Evolutionary conservation across 1,140 invertebrate species (phyloP), one percentile per base, ranked within the genome.

Genomic region (Zaprionus tsacasi): DNA sequence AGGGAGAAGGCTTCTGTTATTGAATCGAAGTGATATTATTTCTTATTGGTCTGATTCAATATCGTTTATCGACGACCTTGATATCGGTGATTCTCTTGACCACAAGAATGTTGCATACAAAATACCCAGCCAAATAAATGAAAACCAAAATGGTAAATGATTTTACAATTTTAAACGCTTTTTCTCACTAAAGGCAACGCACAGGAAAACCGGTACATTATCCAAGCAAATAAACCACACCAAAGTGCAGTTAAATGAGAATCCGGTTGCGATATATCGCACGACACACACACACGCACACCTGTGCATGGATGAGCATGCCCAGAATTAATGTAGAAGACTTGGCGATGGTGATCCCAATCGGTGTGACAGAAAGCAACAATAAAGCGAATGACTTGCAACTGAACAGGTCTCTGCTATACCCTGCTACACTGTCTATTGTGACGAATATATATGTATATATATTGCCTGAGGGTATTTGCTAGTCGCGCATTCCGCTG

Each of bases 211-310:
- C 81, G 72, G 80, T 80, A 61, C 63, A 64, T 36, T 58, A 60
- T 35, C 10, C 74, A 66, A 64, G 36, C 73, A 80, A 72, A 82
- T 54, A 81, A 81, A 83, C 56, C 30, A 67, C 76, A 77, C 35
- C 50, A 81, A 81, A 85, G 78, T 83, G 81, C 78, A 85, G 81
- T 83, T 85, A 78, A 83, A 81, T 43, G 61, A 15, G 78, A 81
- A 83, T 83, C 81, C 81, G 81, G 81, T 83, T 83, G 69, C 55
- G 17, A 50, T 52, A 59, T 40, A n/a, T 40, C 54, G 33, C 56
- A 45, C 13, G 13, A 59, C 11, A 50, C 21, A 21, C 21, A 21
- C 21, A 21, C 10, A 35, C 17, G 10, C 7, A 15, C 27, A 33
- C 40, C 21, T 61, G 30, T 21, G 59, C 35, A 13, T 50, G 45